Base-by-base conservation (phyloP, 2,797 vertebrate genomes). In the Pagetopsis macropterus region DNA sequence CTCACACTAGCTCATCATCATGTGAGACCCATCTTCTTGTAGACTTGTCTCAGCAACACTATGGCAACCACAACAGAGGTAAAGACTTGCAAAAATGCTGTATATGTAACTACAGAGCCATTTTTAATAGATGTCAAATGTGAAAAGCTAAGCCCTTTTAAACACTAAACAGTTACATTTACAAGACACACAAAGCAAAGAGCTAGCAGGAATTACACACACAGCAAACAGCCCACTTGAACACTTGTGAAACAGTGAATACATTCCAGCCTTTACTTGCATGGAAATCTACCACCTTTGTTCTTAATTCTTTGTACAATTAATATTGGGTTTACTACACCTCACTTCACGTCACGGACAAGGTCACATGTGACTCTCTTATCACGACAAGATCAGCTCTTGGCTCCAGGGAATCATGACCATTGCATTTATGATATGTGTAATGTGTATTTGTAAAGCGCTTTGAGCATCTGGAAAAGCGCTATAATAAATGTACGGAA, bases 11-110 rank as follows among this genome's bases (percentile, higher is more conserved):
- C 81, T 81, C 69, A 81, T 78, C 49, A 19, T 75, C 46, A 63
- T 65, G 78, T 74, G 74, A 65, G 74, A 66, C 74, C 68, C 72
- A 84, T 81, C 83, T 75, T 79, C 76, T 79, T 64, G 66, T 40
- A 73, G 69, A 81, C 75, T 79, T 84, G 41, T 72, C 82, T 82
- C 83, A 16, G 15, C 58, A 70, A 64, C 63, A 60, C 88, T 92
- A 92, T 86, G 75, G 88, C 86, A 94, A 95, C 92, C 79, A 79
- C 65, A 48, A 19, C 45, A 40, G 48, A 72, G 48, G 49, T 71
- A 51, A 80, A 83, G 82, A 80, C 86, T 86, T 62, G 84, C 67
- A 92, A 87, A 89, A 86, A 90, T 65, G 81, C 76, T 82, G 48
- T 54, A 58, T 72, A 73, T 89, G 70, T 79, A 89, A 88, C 79